Evolutionary conservation across 2,113 vertebrate species (phyloP).

Genomic region (Callorhinus ursinus): DNA sequence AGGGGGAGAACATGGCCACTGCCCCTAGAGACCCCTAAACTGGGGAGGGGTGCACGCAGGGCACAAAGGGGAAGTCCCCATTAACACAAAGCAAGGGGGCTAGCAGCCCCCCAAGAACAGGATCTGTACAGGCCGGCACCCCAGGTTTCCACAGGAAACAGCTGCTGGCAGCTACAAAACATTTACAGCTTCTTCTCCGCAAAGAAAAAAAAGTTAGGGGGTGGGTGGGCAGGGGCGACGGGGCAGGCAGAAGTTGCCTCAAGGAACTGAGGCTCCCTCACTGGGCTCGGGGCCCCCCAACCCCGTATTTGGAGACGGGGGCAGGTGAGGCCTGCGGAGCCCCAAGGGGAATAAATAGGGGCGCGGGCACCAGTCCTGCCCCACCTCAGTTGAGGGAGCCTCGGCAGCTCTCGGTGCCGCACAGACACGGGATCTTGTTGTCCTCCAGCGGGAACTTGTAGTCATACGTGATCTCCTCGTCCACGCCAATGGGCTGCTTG

Average conservation of each 20-base stretch:
- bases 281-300: background rate
- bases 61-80: conserved; percentile 68
- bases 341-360: conserved; percentile 78
- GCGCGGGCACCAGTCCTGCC: conserved; percentile 61
- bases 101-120: conserved; percentile 67
- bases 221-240: background rate
- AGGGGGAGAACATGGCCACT: conserved; percentile 79
- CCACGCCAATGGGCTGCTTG: conserved; percentile 94
- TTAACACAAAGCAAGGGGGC: conserved; percentile 73
- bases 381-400: conserved; percentile 93
- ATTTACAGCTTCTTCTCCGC: conserved; percentile 84
- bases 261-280: conserved; percentile 61
- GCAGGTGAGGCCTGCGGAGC: conserved; percentile 20
- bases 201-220: conserved; percentile 77
- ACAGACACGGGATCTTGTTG: conserved; percentile 96
- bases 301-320: conserved; percentile 1
- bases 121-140: conserved; percentile 81
- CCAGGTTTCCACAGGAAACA: conserved; percentile 83
- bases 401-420: conserved; percentile 95
- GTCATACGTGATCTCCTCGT: conserved; percentile 98
- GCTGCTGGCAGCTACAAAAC: conserved; percentile 82
- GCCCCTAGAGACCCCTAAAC: conserved; percentile 77
- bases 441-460: conserved; percentile 99
- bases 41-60: conserved; percentile 75
- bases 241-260: conserved; percentile 55